Conservation (phyloP, 1,140 invertebrate genomes). For the Brachionus rubens region DNA sequence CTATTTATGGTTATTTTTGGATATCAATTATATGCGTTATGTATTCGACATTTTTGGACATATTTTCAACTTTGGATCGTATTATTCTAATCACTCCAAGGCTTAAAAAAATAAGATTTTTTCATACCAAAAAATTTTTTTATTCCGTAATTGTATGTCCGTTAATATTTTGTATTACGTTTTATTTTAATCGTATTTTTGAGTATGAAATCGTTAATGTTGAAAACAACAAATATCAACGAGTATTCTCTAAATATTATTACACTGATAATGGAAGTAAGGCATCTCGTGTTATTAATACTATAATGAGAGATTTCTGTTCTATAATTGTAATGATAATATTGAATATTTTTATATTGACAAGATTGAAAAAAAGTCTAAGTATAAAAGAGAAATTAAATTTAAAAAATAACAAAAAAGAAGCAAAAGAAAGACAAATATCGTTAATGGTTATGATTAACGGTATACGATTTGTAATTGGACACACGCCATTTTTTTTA, state of each 20-base stretch:
- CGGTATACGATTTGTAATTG: no score
- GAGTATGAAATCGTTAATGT: background rate
- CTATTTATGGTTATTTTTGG: background rate
- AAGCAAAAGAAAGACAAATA: no score
- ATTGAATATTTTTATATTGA: background rate
- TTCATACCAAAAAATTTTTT: background rate
- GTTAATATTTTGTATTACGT: background rate
- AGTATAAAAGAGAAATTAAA: background rate
- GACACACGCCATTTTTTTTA: no score
- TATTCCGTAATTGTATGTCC: background rate
- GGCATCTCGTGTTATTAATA: background rate
- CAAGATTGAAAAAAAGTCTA: background rate
- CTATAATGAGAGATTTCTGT: background rate
- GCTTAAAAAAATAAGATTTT: background rate
- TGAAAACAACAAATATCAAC: background rate
- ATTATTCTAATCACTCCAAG: background rate
- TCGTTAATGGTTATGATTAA: no score
- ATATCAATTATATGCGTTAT: background rate
- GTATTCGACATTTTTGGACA: constrained; percentile 7
- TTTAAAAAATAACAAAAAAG: no score
- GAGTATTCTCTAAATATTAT: background rate
- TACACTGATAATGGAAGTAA: background rate
- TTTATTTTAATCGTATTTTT: constrained; percentile 1
- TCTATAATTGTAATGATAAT: background rate
- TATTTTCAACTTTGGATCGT: background rate